Base-by-base conservation (phyloP, 2,797 vertebrate species). In the Oceanodroma leucorhoa region DNA sequence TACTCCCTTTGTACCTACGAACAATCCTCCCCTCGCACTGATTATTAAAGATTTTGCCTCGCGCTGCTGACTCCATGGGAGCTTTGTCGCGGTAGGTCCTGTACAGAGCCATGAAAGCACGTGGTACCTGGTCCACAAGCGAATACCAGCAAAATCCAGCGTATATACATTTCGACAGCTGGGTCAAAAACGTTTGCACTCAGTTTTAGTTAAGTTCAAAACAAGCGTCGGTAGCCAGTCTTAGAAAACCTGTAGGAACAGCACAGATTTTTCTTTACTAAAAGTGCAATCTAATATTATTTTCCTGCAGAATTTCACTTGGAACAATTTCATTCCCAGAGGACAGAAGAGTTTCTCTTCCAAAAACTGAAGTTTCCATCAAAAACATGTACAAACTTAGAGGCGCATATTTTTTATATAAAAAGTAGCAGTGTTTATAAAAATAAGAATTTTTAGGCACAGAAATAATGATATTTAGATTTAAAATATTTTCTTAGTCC, bases 391-490 rank as follows among this genome's bases (percentile, higher is more conserved):
- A 46, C 69, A 54, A 65, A 20, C 17, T 41, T 4, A 2, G 34
- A 43, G 30, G 2, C 0, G 0, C 2, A 3, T 18, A 14, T 1
- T 64, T 84, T 40, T 41, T 5, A 26, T 36, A 23, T 53, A 9
- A 57, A 73, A 50, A 41, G 27, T 14, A 48, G 13, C 11, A 36
- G 9, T 32, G 23, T 66, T 88, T 69, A 15, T 14, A 46, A 81
- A 67, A n/a, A 17, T 22, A 10, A 53, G 16, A 27, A 10, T 9
- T 21, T 50, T 62, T 67, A 45, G 32, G 11, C 29, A 26, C 32
- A 32, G 62, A 14, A 48, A 45, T 14, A 22, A 48, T 14, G 5
- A 24, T 14, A 30, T 8, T 61, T 48, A 13, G 6, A 38, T 24
- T n/a, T n/a, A n/a, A 82, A 71, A 30, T 6, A 70, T 34, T 51